Evolutionary conservation across 2,113 vertebrate species (phyloP).

Genomic region (Cyphomyrus discorhynchus): DNA sequence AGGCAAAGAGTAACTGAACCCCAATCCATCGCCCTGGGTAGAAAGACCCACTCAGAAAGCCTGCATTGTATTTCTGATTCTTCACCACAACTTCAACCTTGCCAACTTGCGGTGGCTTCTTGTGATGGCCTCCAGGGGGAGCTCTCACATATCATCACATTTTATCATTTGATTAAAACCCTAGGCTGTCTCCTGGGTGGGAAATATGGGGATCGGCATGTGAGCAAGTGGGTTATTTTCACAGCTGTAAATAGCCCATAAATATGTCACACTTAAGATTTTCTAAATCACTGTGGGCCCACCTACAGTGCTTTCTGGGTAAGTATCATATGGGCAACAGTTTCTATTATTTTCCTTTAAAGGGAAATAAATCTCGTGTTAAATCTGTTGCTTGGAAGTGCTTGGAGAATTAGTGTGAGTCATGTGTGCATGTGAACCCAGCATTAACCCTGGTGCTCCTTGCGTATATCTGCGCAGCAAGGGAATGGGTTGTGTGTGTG

Average conservation of each 20-base stretch:
- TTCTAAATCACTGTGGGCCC: neutral
- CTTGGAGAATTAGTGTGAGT: neutral
- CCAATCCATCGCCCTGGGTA: neutral
- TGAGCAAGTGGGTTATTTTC: neutral
- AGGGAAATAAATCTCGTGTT: neutral
- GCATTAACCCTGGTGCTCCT: neutral
- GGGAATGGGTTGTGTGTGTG: neutral
- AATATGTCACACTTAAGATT: neutral
- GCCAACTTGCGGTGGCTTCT: neutral
- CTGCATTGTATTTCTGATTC: neutral
- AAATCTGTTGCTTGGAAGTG: neutral
- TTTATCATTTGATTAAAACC: conserved; percentile 7
- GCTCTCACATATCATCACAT: neutral
- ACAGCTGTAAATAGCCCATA: conserved; percentile 3
- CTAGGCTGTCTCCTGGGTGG: neutral
- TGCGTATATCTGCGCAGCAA: neutral
- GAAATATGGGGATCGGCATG: neutral
- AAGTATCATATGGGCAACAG: neutral
- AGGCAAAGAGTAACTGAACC: neutral
- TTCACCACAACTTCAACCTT: neutral
- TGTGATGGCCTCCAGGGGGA: neutral
- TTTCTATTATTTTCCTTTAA: neutral
- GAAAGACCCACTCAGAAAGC: neutral
- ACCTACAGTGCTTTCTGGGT: neutral
- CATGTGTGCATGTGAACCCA: neutral